Percentiles rank a stretch among this genome's conserved stretches.
Evolutionary conservation across 2,888 invertebrate genomes (phyloP).

Genomic region (Deladenus siricidicola): DNA sequence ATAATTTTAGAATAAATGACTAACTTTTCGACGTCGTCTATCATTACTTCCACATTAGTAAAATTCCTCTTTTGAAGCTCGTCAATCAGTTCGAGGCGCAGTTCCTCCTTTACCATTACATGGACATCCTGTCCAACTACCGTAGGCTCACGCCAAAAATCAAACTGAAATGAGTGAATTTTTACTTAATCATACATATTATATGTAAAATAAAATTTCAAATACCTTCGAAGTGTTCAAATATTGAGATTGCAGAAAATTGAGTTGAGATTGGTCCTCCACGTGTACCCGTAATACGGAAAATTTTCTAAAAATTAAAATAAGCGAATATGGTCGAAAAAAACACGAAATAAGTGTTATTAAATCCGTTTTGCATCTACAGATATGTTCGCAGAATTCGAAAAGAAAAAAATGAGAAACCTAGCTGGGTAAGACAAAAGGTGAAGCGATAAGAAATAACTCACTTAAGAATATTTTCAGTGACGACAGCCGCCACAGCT

Average conservation of each 20-base stretch:
- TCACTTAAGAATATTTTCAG: no score
- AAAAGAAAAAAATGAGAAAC: no score
- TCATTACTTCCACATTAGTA: slow-evolving; percentile 38
- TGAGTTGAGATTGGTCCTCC: slow-evolving; percentile 4
- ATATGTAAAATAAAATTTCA: neutral
- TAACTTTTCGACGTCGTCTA: neutral
- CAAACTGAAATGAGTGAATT: slow-evolving; percentile 23
- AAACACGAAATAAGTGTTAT: no score
- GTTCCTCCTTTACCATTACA: slow-evolving; percentile 39
- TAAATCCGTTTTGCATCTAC: no score
- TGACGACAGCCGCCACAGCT: no score
- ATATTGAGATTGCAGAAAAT: slow-evolving; percentile 14
- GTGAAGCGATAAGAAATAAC: no score
- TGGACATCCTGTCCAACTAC: slow-evolving; percentile 43
- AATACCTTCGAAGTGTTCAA: slow-evolving; percentile 20
- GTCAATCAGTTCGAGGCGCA: slow-evolving; percentile 24
- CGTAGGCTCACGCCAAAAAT: slow-evolving; percentile 51
- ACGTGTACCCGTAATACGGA: slow-evolving; percentile 15
- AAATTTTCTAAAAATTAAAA: slow-evolving; percentile 15
- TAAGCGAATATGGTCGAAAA: neutral
- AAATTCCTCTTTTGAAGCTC: slow-evolving; percentile 31
- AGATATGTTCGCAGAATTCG: no score
- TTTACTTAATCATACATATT: neutral
- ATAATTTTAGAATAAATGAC: neutral
- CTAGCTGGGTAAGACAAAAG: no score